These are phyloP conservation scores for Champsocephalus esox DNA, from an alignment of 2,797 vertebrate genomes.

Conservation along the genomic window DNA sequence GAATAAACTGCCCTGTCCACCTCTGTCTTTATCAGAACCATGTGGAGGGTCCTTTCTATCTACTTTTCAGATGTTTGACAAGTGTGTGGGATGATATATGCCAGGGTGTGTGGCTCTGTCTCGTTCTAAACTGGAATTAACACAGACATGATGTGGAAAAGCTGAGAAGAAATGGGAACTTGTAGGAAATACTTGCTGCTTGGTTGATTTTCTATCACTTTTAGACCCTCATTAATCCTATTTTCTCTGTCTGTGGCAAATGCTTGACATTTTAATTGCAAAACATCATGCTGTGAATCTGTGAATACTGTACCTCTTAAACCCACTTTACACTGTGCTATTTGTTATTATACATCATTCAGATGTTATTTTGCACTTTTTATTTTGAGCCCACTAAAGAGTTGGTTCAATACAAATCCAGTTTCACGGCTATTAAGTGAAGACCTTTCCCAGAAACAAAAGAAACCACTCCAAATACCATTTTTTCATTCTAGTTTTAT, in stretches of 20 bases:
- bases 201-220: slow-evolving; percentile 17
- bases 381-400: background rate
- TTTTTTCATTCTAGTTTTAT: background rate
- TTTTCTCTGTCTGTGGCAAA: slow-evolving; percentile 1
- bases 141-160: slow-evolving; percentile 58
- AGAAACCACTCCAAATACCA: background rate
- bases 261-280: slow-evolving; percentile 2
- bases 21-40: slow-evolving; percentile 78
- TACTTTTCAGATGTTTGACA: slow-evolving; percentile 81
- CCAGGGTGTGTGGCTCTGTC: slow-evolving; percentile 64
- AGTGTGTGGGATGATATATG: slow-evolving; percentile 67
- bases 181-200: slow-evolving; percentile 15
- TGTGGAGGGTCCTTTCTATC: slow-evolving; percentile 74
- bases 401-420: background rate
- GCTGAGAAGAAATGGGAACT: slow-evolving; percentile 46
- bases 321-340: background rate
- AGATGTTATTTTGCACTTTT: background rate
- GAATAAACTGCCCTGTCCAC: slow-evolving; percentile 58
- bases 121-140: slow-evolving; percentile 71
- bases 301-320: background rate
- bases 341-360: background rate
- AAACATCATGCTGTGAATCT: slow-evolving; percentile 1
- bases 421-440: background rate
- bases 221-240: background rate
- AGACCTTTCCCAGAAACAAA: background rate